phyloP scores from a whole-genome alignment of 2,797 vertebrate species.

The Rhodeus uyekii region DNA sequence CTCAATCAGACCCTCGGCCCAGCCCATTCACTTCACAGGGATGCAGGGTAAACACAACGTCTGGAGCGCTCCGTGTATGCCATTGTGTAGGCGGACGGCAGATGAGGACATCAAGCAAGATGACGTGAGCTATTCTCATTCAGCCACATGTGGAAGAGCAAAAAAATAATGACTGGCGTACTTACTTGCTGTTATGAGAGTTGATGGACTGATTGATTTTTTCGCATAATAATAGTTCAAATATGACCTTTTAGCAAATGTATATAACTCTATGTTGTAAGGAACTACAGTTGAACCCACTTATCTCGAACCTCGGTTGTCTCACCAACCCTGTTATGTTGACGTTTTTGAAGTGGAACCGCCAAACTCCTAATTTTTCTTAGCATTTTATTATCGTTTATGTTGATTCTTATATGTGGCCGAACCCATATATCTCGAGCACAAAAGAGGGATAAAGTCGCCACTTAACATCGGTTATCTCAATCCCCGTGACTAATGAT shows the following conservation, averaged over 20 bases:
- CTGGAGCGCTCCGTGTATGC: background rate
- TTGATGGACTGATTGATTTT: background rate
- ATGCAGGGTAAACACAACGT: background rate
- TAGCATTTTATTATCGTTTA: too few relatives aligned
- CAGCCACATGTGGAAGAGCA: slow-evolving; percentile 12
- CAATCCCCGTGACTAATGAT: too few relatives aligned
- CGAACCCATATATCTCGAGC: too few relatives aligned
- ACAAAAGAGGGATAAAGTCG: too few relatives aligned
- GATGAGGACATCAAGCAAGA: slow-evolving; percentile 32
- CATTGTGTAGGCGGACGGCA: background rate
- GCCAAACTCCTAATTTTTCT: too few relatives aligned
- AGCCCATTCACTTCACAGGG: slow-evolving; percentile 12
- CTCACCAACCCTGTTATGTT: too few relatives aligned
- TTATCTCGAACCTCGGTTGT: too few relatives aligned
- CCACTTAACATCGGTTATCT: too few relatives aligned
- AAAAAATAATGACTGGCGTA: background rate
- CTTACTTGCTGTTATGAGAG: background rate
- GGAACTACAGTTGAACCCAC: too few relatives aligned
- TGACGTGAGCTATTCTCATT: slow-evolving; percentile 32
- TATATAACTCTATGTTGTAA: background rate
- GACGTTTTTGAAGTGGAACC: too few relatives aligned
- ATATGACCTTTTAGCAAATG: slow-evolving; percentile 4
- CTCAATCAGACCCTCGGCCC: slow-evolving; percentile 47
- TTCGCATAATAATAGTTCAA: background rate
- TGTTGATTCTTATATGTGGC: too few relatives aligned